These are phyloP conservation scores for Lasius fuliginosus DNA, from an alignment of 2,888 invertebrate species.

Conservation along the genomic window DNA sequence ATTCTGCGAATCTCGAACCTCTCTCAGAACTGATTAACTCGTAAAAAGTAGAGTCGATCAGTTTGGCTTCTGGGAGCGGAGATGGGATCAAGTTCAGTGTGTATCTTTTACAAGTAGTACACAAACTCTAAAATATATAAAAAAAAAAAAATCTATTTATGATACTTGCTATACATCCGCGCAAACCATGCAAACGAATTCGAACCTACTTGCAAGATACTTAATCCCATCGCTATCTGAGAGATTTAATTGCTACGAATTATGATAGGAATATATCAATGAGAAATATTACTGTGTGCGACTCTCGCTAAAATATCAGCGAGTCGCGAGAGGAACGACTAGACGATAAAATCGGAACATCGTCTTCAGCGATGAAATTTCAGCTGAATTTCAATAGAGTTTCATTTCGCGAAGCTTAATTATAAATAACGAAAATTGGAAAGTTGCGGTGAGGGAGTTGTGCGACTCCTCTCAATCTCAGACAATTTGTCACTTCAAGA, in stretches of 20 bases:
- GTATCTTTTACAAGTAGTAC: too few relatives aligned
- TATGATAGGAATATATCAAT: not conserved
- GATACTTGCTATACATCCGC: too few relatives aligned
- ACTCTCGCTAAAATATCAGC: not conserved
- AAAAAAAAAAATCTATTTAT: too few relatives aligned
- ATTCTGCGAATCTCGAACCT: not conserved
- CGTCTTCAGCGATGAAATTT: not conserved
- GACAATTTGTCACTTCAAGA: not conserved
- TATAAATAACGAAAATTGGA: not conserved
- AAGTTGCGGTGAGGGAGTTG: not conserved
- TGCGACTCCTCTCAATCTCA: not conserved
- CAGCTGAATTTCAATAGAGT: not conserved
- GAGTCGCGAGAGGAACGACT: not conserved
- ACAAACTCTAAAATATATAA: too few relatives aligned
- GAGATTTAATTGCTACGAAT: not conserved
- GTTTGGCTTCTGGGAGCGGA: not conserved
- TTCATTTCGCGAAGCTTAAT: not conserved
- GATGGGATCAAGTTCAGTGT: too few relatives aligned
- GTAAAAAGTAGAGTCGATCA: not conserved
- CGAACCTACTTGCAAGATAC: too few relatives aligned
- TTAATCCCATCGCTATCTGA: not conserved
- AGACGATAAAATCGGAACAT: not conserved
- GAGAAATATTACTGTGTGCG: not conserved
- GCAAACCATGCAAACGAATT: too few relatives aligned
- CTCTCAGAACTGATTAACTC: not conserved